These are phyloP conservation scores for Pogonognathellus flavescens DNA, from an alignment of 1,140 invertebrate genomes.

Conservation along the genomic window DNA sequence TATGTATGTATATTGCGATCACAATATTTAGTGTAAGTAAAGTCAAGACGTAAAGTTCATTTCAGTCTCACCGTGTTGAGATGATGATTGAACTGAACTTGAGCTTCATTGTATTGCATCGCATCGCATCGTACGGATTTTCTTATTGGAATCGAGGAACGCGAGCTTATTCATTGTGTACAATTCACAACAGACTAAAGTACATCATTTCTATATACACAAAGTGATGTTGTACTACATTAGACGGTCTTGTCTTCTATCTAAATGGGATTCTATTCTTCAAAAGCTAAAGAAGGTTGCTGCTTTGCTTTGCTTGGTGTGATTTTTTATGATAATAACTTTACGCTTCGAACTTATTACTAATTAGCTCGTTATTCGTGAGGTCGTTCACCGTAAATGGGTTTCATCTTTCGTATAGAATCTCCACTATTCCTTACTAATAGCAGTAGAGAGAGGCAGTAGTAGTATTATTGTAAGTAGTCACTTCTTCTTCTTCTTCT, in stretches of 20 bases:
- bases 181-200: background rate
- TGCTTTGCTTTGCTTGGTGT: slow-evolving; percentile 40
- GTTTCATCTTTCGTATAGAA: slow-evolving; percentile 40
- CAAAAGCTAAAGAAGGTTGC: slow-evolving; percentile 24
- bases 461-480: background rate
- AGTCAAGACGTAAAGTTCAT: too few species aligned
- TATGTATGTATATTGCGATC: too few species aligned
- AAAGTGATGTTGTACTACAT: too few species aligned
- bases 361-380: slow-evolving; percentile 62
- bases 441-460: too few species aligned
- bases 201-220: background rate
- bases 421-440: background rate
- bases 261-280: slow-evolving; percentile 43
- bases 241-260: slow-evolving; percentile 14
- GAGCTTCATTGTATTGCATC: slow-evolving; percentile 40
- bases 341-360: slow-evolving; percentile 65
- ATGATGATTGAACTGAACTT: slow-evolving; percentile 49
- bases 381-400: slow-evolving; percentile 62
- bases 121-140: background rate
- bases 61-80: slow-evolving; percentile 37
- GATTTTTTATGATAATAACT: slow-evolving; percentile 64
- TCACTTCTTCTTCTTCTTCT: background rate
- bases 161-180: too few species aligned
- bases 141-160: slow-evolving; percentile 10
- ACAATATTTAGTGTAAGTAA: too few species aligned